A percentile compares a stretch with the other conserved stretches of the same genome.
phyloP scores from a whole-genome alignment of 2,797 vertebrate genomes.

The Carduelis carduelis region DNA sequence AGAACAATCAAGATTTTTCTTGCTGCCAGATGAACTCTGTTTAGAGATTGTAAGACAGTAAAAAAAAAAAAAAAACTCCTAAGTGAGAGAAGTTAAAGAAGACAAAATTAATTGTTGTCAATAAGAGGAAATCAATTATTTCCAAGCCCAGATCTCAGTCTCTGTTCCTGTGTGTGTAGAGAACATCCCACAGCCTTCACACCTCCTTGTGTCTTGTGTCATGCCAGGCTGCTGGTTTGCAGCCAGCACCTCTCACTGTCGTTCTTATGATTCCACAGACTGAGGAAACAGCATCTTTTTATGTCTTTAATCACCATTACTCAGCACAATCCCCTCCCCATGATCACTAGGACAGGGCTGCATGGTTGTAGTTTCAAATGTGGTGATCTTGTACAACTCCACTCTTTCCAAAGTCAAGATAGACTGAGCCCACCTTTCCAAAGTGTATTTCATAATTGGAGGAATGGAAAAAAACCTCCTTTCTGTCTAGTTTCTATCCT shows the following conservation, averaged over 20 bases:
- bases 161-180: not conserved
- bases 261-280: not conserved
- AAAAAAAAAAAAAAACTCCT: not conserved
- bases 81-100: not conserved
- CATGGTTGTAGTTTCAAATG: not conserved
- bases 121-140: not conserved
- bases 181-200: not conserved
- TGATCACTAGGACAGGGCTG: not conserved
- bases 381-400: not conserved
- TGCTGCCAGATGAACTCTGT: not conserved
- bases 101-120: not conserved
- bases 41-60: not conserved
- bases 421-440: not conserved
- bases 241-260: not conserved
- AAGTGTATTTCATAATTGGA: not conserved
- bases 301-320: not conserved
- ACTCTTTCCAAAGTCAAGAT: not conserved
- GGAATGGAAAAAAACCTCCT: not conserved
- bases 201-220: not conserved
- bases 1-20: not conserved
- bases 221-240: not conserved
- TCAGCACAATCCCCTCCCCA: not conserved
- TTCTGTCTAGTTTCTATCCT: not conserved
- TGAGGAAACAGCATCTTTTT: not conserved
- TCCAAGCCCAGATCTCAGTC: not conserved